Base-by-base conservation (phyloP, 2,113 vertebrate species). In the Pelobates fuscus region DNA sequence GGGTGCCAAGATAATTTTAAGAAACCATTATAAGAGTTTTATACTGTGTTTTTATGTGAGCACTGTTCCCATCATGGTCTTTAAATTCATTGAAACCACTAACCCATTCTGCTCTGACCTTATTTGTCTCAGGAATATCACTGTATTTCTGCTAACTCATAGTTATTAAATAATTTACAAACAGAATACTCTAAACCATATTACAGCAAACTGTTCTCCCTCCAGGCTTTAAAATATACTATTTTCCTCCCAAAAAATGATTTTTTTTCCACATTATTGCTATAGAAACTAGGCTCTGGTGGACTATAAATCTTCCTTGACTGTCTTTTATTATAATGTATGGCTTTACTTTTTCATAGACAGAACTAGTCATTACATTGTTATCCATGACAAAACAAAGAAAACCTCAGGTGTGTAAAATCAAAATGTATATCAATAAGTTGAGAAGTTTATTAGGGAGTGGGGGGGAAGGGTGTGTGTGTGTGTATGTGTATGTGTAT, bases 61-160 rank as follows among this genome's bases (percentile, higher is more conserved):
- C n/a, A n/a, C n/a, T n/a, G n/a, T n/a, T n/a, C n/a, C n/a, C n/a
- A n/a, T n/a, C n/a, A n/a, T n/a, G n/a, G n/a, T n/a, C n/a, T n/a
- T n/a, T n/a, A n/a, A n/a, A n/a, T n/a, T n/a, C n/a, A n/a, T n/a
- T n/a, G n/a, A n/a, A n/a, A n/a, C n/a, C n/a, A n/a, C n/a, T n/a
- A n/a, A n/a, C n/a, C n/a, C n/a, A n/a, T n/a, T n/a, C n/a, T n/a
- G n/a, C n/a, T n/a, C n/a, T n/a, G n/a, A n/a, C n/a, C n/a, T n/a
- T n/a, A n/a, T n/a, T n/a, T n/a, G n/a, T n/a, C n/a, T n/a, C n/a
- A n/a, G n/a, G n/a, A n/a, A n/a, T 6, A 37, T 37, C 32, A 37
- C 10, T 37, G 5, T 6, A 37, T 37, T 63, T 67, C 71, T 71
- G 44, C 62, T 43, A 60, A 29, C 44, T 55, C 21, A 55, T 55